Percentiles rank a stretch among this genome's conserved stretches.
phyloP scores from a whole-genome alignment of 2,113 vertebrate genomes.

The Trogon surrucura region DNA sequence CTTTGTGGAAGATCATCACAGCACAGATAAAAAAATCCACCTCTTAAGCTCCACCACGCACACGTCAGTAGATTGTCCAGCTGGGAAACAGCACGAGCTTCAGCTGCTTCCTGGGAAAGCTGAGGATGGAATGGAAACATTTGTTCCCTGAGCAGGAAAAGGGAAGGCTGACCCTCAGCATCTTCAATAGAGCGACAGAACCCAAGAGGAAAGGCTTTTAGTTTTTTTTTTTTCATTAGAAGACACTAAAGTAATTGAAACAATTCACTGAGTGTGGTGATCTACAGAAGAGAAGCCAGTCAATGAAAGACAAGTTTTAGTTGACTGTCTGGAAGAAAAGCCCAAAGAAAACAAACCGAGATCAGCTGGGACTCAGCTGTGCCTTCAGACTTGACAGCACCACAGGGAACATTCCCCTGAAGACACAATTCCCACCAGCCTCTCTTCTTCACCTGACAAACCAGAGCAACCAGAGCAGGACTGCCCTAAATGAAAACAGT shows the following conservation, averaged over 20 bases:
- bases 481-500: not conserved
- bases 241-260: not conserved
- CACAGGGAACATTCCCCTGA: not conserved
- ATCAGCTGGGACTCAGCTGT: not conserved
- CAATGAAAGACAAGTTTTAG: not conserved
- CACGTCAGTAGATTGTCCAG: not conserved
- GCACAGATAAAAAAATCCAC: accelerated
- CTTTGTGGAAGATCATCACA: not conserved
- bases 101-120: not conserved
- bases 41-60: not conserved
- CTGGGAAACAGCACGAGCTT: not conserved
- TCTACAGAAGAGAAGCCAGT: not conserved
- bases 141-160: not conserved
- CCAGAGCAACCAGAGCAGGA: not conserved
- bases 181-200: not conserved
- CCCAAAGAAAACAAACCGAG: not conserved
- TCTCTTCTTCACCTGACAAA: not conserved
- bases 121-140: not conserved
- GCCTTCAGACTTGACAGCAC: not conserved
- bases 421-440: not conserved
- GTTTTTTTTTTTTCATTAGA: not conserved
- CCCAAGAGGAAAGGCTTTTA: not conserved
- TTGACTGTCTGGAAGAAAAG: not conserved
- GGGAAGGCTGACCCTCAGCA: not conserved
- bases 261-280: not conserved